Conservation (phyloP, 1,140 invertebrate genomes). For the Araneus ventricosus region DNA sequence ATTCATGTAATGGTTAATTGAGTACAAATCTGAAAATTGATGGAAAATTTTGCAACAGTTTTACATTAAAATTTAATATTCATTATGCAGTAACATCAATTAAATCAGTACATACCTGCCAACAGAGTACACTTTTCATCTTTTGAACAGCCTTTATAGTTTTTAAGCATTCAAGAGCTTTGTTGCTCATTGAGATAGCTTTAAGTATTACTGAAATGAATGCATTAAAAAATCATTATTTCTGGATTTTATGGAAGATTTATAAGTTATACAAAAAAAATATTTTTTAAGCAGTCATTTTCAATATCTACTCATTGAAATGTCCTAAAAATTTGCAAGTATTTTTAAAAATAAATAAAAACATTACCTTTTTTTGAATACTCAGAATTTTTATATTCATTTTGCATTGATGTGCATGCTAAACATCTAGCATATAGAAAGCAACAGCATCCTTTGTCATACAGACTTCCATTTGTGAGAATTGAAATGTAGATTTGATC, state of each 20-base stretch:
- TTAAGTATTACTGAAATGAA: conserved; percentile 83
- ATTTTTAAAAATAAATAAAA: neutral
- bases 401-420: conserved; percentile 83
- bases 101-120: conserved; percentile 82
- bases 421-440: conserved; percentile 81
- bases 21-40: neutral
- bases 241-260: no score
- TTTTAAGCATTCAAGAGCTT: conserved; percentile 85
- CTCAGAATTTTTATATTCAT: conserved; percentile 38
- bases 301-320: no score
- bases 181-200: conserved; percentile 83
- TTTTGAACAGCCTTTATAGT: conserved; percentile 87
- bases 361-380: neutral
- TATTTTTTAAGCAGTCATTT: no score
- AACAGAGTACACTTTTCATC: conserved; percentile 86
- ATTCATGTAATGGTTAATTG: no score
- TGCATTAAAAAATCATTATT: neutral
- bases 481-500: conserved; percentile 86
- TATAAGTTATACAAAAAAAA: no score
- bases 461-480: conserved; percentile 89
- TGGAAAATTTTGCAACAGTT: neutral
- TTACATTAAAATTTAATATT: neutral
- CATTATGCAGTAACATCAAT: neutral
- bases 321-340: no score
- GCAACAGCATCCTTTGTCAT: conserved; percentile 86